Percentiles rank a stretch among this genome's conserved stretches.
Conservation (phyloP, 2,113 vertebrate species). For the Callithrix jacchus region DNA sequence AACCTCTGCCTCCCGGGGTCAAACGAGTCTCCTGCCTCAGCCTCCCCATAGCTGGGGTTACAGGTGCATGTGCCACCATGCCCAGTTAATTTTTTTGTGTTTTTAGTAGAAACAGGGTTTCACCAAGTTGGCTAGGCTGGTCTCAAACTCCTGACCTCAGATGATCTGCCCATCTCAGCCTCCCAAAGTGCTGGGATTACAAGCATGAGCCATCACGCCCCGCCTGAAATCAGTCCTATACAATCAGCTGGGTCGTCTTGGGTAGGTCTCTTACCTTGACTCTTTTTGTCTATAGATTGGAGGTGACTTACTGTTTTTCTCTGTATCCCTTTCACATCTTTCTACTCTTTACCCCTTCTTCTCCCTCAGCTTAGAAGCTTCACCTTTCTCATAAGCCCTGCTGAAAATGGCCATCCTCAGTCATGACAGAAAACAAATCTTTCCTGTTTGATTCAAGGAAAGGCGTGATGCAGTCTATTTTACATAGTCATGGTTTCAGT, state of each 20-base stretch:
- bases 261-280: not conserved
- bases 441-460: slow-evolving; percentile 8
- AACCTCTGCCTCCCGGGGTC: not conserved
- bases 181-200: too few species aligned
- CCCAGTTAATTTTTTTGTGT: too few species aligned
- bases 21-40: not conserved
- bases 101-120: too few species aligned
- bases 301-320: not conserved
- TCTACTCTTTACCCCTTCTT: not conserved
- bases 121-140: too few species aligned
- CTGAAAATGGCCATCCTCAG: not conserved
- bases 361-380: not conserved
- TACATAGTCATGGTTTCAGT: not conserved
- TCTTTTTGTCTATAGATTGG: not conserved
- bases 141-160: too few species aligned
- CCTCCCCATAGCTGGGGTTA: not conserved
- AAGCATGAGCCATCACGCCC: too few species aligned
- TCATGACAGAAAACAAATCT: not conserved
- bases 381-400: not conserved
- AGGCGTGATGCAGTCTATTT: not conserved
- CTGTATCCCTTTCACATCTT: not conserved
- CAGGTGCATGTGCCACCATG: not conserved
- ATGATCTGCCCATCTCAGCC: too few species aligned
- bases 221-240: not conserved
- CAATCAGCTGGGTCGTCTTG: not conserved